These are phyloP conservation scores for Periphyllus acericola DNA, from an alignment of 2,888 invertebrate species.

Conservation along the genomic window DNA sequence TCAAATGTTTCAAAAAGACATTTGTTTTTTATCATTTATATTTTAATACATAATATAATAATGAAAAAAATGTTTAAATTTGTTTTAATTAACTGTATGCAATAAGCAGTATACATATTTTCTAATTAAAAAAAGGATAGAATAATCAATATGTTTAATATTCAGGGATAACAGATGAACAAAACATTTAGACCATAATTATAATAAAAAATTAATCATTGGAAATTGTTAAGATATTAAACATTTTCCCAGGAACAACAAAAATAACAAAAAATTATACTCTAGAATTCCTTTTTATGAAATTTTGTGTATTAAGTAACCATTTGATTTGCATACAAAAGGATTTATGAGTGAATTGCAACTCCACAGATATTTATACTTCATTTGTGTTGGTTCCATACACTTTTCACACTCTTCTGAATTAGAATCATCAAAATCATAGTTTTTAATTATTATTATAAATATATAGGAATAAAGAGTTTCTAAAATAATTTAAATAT, in stretches of 20 bases:
- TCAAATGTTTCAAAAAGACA: background rate
- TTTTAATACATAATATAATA: background rate
- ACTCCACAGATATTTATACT: background rate
- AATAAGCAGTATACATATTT: too few species aligned
- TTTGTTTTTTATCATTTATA: background rate
- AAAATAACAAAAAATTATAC: background rate
- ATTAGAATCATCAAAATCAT: background rate
- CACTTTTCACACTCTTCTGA: background rate
- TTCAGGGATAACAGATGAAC: background rate
- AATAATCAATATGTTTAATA: background rate
- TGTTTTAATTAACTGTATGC: too few species aligned
- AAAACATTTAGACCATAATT: background rate
- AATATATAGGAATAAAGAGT: conserved; percentile 9
- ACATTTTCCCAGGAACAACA: background rate
- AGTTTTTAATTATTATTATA: background rate
- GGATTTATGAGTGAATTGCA: background rate
- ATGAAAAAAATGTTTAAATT: background rate
- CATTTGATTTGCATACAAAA: background rate
- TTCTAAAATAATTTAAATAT: background rate
- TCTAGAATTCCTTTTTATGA: background rate
- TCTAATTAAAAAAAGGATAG: too few species aligned
- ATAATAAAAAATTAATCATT: background rate
- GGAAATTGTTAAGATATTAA: background rate
- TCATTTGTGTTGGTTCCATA: background rate
- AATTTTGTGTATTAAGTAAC: background rate